phyloP scores from a whole-genome alignment of 2,113 vertebrate species.

The Sorex fumeus region DNA sequence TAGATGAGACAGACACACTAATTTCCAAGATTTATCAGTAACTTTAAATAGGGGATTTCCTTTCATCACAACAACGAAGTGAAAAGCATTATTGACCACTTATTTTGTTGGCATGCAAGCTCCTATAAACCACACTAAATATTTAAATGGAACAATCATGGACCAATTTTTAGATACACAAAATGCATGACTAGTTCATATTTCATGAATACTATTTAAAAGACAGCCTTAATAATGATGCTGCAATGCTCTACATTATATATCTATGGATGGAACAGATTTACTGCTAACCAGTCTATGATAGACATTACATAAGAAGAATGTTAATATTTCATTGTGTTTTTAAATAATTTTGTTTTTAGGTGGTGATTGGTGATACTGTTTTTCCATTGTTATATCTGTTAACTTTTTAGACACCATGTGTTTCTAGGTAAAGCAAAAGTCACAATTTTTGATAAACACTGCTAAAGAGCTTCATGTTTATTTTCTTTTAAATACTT shows the following conservation, averaged over 20 bases:
- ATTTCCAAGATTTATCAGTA: slow-evolving; percentile 53
- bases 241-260: background rate
- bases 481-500: background rate
- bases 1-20: slow-evolving; percentile 11
- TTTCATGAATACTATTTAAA: slow-evolving; percentile 21
- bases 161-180: background rate
- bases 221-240: background rate
- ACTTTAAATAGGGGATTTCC: slow-evolving; percentile 35
- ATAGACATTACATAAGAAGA: background rate
- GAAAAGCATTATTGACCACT: background rate
- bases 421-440: background rate
- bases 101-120: background rate
- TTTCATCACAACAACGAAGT: background rate
- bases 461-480: background rate
- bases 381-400: slow-evolving; percentile 1
- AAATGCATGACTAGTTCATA: background rate
- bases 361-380: background rate
- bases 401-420: background rate
- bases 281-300: background rate
- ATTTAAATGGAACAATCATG: slow-evolving; percentile 44
- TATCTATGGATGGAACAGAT: background rate
- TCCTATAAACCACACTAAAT: background rate
- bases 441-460: background rate
- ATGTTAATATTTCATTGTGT: background rate
- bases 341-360: slow-evolving; percentile 31